Conservation (phyloP, 2,888 invertebrate species). For the Pollenia griseotomentosa region DNA sequence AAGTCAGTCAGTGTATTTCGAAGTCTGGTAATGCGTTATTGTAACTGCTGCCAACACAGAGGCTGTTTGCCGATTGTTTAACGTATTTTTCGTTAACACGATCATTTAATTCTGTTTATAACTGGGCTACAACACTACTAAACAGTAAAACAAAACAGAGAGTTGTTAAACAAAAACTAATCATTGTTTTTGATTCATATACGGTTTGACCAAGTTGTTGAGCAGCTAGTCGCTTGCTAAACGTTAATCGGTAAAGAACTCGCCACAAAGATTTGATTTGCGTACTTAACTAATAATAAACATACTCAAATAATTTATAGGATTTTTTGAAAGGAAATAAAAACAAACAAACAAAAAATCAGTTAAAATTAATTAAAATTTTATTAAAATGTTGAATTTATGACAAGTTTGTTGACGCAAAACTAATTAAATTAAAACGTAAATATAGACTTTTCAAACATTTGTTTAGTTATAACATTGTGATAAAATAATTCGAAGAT, state of each 20-base stretch:
- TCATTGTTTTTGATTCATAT: constrained; percentile 61
- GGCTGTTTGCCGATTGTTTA: constrained; percentile 24
- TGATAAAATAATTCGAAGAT: constrained; percentile 43
- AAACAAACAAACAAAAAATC: constrained; percentile 36
- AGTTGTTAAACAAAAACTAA: constrained; percentile 31
- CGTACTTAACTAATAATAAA: neutral
- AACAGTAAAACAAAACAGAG: constrained; percentile 8
- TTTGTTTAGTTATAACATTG: constrained; percentile 33
- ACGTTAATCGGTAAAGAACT: constrained; percentile 66
- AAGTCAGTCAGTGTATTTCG: constrained; percentile 5
- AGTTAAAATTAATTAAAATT: constrained; percentile 39
- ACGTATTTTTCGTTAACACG: constrained; percentile 52
- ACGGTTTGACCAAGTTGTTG: constrained; percentile 50
- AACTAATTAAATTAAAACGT: constrained; percentile 39
- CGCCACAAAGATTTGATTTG: neutral
- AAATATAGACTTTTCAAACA: constrained; percentile 26
- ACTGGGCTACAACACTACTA: constrained; percentile 57
- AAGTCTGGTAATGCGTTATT: constrained; percentile 48
- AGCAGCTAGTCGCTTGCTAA: constrained; percentile 67
- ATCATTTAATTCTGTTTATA: constrained; percentile 51
- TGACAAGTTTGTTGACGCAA: neutral
- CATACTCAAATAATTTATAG: constrained; percentile 39
- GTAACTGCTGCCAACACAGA: constrained; percentile 14
- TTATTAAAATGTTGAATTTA: neutral
- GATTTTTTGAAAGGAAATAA: constrained; percentile 48